A percentile compares a stretch with the other conserved stretches of the same genome.
Evolutionary conservation across 2,113 vertebrate genomes (phyloP).

Genomic region (Nymphicus hollandicus): DNA sequence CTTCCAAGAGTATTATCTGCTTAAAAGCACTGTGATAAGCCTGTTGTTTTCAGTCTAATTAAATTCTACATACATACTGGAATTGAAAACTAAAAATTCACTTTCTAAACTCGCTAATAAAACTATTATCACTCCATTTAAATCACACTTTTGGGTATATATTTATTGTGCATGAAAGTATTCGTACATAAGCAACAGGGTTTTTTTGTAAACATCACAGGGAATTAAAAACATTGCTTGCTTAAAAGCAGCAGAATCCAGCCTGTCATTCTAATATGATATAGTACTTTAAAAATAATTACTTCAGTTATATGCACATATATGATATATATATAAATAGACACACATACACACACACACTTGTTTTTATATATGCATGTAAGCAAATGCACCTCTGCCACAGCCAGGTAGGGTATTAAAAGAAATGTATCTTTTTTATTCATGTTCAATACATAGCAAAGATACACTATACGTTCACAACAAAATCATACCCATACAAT

Average conservation of each 20-base stretch:
- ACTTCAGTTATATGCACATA: neutral
- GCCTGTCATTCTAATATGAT: neutral
- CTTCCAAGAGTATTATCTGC: neutral
- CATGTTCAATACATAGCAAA: neutral
- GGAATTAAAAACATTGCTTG: neutral
- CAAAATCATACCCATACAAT: neutral
- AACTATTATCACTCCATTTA: neutral
- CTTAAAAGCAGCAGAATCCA: neutral
- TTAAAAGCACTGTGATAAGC: neutral
- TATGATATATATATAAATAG: neutral
- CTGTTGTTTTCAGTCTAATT: neutral
- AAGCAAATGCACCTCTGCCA: neutral
- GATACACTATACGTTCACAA: neutral
- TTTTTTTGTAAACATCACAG: neutral
- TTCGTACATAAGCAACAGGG: neutral
- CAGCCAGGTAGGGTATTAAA: neutral
- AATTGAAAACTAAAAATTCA: neutral
- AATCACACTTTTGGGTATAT: neutral
- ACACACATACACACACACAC: neutral
- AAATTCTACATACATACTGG: neutral
- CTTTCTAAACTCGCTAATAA: neutral
- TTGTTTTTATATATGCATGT: neutral
- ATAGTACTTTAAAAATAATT: neutral
- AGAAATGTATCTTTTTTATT: neutral
- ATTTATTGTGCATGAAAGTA: slow-evolving; percentile 24